Evolutionary conservation across 2,888 invertebrate genomes (phyloP), one percentile per base, ranked within the genome.

Genomic region (Phymatocera aterrima): DNA sequence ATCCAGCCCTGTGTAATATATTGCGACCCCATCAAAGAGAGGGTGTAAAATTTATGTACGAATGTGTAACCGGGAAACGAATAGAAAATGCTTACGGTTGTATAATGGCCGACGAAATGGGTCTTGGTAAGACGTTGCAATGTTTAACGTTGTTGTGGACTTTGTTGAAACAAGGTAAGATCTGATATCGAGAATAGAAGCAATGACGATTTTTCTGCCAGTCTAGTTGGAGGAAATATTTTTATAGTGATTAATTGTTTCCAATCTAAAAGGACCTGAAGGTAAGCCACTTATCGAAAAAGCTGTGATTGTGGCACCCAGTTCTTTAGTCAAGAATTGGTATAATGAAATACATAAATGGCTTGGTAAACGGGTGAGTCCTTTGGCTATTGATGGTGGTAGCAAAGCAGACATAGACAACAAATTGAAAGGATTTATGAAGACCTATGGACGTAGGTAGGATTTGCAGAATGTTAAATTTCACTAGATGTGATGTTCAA

Each of bases 71-170:
- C 8, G 99, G 99, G 0, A 92, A 93, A 51, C 96, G 97, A 86
- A 97, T 98, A 83, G 95, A 96, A 79, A 93, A 94, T 80, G 96
- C 96, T 37, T 95, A 93, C 90, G 99, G 99, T 0, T 99, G 99
- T 86, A 99, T 99, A 65, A 99, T 99, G 99, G 99, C 99, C 2
- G 99, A 99, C 91, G 99, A 99, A 93, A 99, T 99, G 99, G 99
- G 97, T 85, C 92, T 99, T 46, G 99, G 99, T 1, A 99, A 99
- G 91, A 99, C 99, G 0, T 91, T 99, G 10, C 99, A 99, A 90
- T 99, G 99, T 90, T 98, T 99, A 78, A 96, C 99, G 0, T 91
- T 99, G 12, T 92, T 99, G 21, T 99, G 99, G 99, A 98, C 99
- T 0, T 91, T 99, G 28, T 90, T 99, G 83, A 93, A 96, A 51